Base-by-base conservation (phyloP, 2,888 invertebrate species). In the Drosophila emarginata region DNA sequence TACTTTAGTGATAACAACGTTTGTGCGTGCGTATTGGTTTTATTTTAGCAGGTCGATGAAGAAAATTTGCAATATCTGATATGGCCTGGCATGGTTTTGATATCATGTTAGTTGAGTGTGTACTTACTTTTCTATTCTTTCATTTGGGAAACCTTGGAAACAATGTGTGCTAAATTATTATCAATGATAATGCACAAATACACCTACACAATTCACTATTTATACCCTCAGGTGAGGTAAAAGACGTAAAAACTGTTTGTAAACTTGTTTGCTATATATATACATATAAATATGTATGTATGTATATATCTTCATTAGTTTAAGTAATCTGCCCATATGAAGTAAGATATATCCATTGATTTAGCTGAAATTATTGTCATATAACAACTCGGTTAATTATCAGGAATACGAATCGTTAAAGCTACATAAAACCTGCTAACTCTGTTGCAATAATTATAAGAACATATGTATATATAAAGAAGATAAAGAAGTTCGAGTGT, bases 41-140 rank as follows among this genome's bases (percentile, higher is more conserved):
- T 79, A 65, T 64, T 78, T 54, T 54, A 62, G 65, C 74, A 63
- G 57, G 53, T 60, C 62, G 52, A 65, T 58, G 53, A 62, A 64
- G 64, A 62, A 69, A 67, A 77, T 67, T 71, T 64, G 77, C 80
- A 78, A 72, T 78, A 74, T 67, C 56, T 75, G 69, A 72, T 67
- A 63, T 50, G 37, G 26, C 50, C 51, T 37, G 40, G 40, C 45
- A 63, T 14, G 60, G 18, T 12, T 45, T 21, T 45, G 18, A 21
- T 45, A 45, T 45, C 18, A 14, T 45, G 18, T 18, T 21, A 21
- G 21, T 18, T 18, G 40, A 18, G 40, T 45, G 21, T 26, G 28
- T 50, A 15, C 11, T 23, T 50, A 56, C 26, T 45, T 32, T 45
- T 54, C 45, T 62, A 23, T 62, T 57, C n/a, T 57, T 53, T 28